These are phyloP conservation scores for Magallana ariakensis DNA, from an alignment of 1,140 invertebrate genomes.

Conservation along the genomic window DNA sequence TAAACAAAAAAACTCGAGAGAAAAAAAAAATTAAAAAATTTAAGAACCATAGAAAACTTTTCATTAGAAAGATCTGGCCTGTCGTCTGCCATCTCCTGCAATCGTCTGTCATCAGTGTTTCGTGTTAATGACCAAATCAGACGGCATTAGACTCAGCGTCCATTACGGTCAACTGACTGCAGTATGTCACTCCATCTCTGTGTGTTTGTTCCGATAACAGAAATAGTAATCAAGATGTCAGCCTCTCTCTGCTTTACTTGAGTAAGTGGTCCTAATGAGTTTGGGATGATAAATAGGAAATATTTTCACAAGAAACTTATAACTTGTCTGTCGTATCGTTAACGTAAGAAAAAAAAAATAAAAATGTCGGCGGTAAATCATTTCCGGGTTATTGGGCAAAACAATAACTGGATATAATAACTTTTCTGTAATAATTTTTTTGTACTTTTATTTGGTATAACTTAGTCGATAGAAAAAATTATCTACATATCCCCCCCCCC, in stretches of 20 bases:
- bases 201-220: conserved; percentile 34
- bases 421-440: background rate
- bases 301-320: background rate
- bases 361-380: background rate
- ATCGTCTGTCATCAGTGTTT: conserved; percentile 18
- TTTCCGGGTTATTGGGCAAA: background rate
- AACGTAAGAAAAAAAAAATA: conserved; percentile 7
- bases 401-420: background rate
- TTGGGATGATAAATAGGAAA: conserved; percentile 25
- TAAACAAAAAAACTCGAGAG: too few species aligned
- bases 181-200: background rate
- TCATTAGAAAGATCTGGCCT: too few species aligned
- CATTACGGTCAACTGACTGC: background rate
- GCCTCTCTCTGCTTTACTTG: background rate
- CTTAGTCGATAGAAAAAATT: background rate
- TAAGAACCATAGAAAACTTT: too few species aligned
- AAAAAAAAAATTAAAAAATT: too few species aligned
- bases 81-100: too few species aligned
- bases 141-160: background rate
- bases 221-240: conserved; percentile 37
- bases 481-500: too few species aligned
- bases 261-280: conserved; percentile 24
- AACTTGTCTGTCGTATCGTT: background rate
- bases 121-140: conserved; percentile 33
- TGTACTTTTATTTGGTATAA: background rate